phyloP scores from a whole-genome alignment of 2,113 vertebrate genomes.

The Rhombomys opimus region DNA sequence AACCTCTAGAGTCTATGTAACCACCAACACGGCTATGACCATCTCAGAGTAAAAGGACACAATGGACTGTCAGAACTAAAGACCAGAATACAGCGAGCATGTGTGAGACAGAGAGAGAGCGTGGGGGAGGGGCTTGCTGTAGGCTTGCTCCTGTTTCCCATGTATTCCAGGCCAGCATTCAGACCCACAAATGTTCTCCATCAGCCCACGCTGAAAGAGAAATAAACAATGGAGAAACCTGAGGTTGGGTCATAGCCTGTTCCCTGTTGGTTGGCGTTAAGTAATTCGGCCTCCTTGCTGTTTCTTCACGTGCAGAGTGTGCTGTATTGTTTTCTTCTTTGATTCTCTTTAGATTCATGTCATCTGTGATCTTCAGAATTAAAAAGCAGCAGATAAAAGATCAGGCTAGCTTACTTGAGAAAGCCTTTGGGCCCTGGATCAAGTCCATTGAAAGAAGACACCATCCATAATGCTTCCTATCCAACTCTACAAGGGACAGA shows the following conservation, averaged over 20 bases:
- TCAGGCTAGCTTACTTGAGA: not conserved
- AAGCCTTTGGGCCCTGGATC: not conserved
- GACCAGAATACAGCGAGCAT: not conserved
- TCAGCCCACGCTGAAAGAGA: not conserved
- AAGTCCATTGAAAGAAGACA: not conserved
- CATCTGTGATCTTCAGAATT: conserved; percentile 39
- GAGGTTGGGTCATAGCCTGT: not conserved
- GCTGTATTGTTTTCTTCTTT: not conserved
- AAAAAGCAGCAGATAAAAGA: not conserved
- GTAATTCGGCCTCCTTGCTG: not conserved
- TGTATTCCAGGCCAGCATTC: not conserved
- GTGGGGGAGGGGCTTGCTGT: not conserved
- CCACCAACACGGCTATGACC: not conserved
- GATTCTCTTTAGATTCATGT: not conserved
- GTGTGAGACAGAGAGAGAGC: not conserved
- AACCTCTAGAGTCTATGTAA: fast-evolving
- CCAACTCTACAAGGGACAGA: not conserved
- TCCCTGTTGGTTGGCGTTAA: not conserved
- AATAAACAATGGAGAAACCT: not conserved
- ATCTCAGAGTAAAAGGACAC: not conserved
- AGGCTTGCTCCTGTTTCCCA: not conserved
- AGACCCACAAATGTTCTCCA: not conserved
- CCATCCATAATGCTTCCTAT: not conserved
- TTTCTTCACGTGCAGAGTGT: not conserved
- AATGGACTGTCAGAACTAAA: not conserved